Evolutionary conservation across 2,888 invertebrate species (phyloP), one percentile per base, ranked within the genome.

Genomic region (Ceratothoa steindachneri): DNA sequence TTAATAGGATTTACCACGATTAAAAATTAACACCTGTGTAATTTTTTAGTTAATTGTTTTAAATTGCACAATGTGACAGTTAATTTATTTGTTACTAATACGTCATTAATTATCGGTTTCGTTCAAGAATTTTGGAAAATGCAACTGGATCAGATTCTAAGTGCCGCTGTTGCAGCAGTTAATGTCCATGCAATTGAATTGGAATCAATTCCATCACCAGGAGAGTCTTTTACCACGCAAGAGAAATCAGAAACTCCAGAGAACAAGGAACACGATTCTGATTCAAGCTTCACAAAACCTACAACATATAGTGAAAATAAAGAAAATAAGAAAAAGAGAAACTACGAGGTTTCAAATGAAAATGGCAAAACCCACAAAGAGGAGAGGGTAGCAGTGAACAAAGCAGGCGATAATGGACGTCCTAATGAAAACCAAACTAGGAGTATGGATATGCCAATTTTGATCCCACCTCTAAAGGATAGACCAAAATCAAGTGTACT

Each of bases 61-160:
- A n/a, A n/a, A n/a, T n/a, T n/a, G n/a, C n/a, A n/a, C n/a, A n/a
- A n/a, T n/a, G n/a, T n/a, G n/a, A n/a, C n/a, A n/a, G n/a, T n/a
- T n/a, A n/a, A n/a, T n/a, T n/a, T n/a, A n/a, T n/a, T n/a, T n/a
- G n/a, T n/a, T n/a, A n/a, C n/a, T n/a, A n/a, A n/a, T n/a, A n/a
- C n/a, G n/a, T n/a, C n/a, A n/a, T n/a, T n/a, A n/a, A n/a, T n/a
- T n/a, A n/a, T n/a, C n/a, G n/a, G n/a, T n/a, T n/a, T n/a, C n/a
- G n/a, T n/a, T n/a, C n/a, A n/a, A n/a, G n/a, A n/a, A n/a, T n/a
- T n/a, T n/a, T n/a, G n/a, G n/a, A 41, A 41, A 22, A 78, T 78
- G 78, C 78, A 78, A 53, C 67, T 78, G 51, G 78, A 78, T 9
- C 75, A 78, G 66, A 78, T 78, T 22, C 30, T 78, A 19, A 78